A percentile compares a stretch with the other conserved stretches of the same genome.
Evolutionary conservation across 2,113 vertebrate species (phyloP).

Genomic region (Sylvilagus bachmani): DNA sequence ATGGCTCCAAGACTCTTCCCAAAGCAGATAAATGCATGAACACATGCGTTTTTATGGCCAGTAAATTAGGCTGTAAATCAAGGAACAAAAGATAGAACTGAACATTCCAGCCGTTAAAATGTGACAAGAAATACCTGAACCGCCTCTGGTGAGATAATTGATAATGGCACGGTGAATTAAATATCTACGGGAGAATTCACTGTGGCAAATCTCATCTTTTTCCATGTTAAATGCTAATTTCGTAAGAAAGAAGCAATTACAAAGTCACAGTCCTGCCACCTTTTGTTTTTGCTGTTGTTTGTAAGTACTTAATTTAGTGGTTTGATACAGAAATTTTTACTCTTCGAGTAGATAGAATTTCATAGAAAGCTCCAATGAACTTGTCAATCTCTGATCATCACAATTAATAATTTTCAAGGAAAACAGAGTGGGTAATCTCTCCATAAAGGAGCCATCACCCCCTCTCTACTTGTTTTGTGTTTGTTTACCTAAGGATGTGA

Average conservation of each 20-base stretch:
- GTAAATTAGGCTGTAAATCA: conserved; percentile 71
- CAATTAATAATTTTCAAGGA: conserved; percentile 45
- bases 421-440: not conserved
- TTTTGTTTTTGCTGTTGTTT: not conserved
- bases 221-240: not conserved
- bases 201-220: not conserved
- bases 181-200: conserved; percentile 49
- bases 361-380: not conserved
- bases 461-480: not conserved
- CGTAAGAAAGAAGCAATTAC: not conserved
- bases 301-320: not conserved
- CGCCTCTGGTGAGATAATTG: conserved; percentile 44
- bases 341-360: conserved; percentile 40
- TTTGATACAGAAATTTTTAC: not conserved
- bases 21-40: conserved; percentile 45
- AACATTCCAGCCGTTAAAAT: conserved; percentile 62
- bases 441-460: not conserved
- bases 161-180: conserved; percentile 67
- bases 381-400: conserved; percentile 47
- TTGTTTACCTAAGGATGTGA: not conserved
- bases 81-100: conserved; percentile 62
- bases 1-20: not conserved
- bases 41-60: conserved; percentile 48
- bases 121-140: conserved; percentile 64
- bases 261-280: not conserved